Conservation (phyloP, 2,797 vertebrate genomes). For the Momotus momota region DNA sequence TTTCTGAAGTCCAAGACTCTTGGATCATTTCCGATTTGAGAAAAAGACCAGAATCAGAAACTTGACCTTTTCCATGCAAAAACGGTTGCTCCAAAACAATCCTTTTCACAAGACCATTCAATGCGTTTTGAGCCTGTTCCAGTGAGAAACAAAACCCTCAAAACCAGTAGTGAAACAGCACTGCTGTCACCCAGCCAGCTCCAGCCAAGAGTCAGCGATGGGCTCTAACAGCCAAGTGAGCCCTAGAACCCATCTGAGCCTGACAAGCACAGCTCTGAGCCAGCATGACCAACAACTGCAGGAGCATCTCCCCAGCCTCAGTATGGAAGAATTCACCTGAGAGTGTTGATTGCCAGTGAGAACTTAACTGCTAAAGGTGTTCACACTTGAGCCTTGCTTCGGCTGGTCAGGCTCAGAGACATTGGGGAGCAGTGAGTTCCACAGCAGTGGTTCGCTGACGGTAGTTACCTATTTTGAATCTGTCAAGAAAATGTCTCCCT, state of each 20-base stretch:
- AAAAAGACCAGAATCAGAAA: background rate
- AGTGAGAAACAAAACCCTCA: background rate
- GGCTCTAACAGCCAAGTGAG: background rate
- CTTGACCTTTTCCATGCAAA: conserved; percentile 8
- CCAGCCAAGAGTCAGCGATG: background rate
- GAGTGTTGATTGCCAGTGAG: rapidly evolving
- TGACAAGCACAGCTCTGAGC: rapidly evolving
- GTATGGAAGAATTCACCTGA: background rate
- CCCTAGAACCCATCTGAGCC: background rate
- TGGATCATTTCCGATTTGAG: background rate
- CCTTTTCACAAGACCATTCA: background rate
- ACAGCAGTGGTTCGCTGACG: background rate
- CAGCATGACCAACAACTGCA: rapidly evolving
- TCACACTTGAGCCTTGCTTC: background rate
- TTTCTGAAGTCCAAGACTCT: background rate
- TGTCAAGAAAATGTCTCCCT: background rate
- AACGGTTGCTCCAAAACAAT: background rate
- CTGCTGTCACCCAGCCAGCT: background rate
- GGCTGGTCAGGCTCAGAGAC: rapidly evolving
- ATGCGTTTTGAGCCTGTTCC: background rate
- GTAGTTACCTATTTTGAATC: background rate
- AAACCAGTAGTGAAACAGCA: background rate
- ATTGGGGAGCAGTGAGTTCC: background rate
- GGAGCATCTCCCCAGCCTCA: background rate
- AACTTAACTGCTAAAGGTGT: background rate